Base-by-base conservation (phyloP, 2,797 vertebrate genomes). In the Hippoglossus hippoglossus region DNA sequence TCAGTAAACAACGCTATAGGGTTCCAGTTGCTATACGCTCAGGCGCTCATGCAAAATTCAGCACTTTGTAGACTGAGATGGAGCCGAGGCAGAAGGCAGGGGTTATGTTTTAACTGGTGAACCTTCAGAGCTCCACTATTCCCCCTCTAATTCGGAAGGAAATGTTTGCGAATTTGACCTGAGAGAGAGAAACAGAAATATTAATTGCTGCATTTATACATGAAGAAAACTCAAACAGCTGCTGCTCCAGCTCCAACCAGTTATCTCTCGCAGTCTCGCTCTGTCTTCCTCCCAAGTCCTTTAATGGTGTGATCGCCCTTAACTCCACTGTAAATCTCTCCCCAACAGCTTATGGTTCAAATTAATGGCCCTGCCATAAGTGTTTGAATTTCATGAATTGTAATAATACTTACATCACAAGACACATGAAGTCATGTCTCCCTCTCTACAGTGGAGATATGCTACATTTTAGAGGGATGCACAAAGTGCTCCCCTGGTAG, bases 321-420 rank as follows among this genome's bases (percentile, higher is more conserved):
- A 91, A 90, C 90, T 87, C 85, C 74, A 71, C 90, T 86, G 89
- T 96, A 97, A 97, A 97, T 97, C 96, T 97, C 96, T 95, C 96
- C 94, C 95, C 95, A 95, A 85, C 72, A 82, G 89, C 90, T 92
- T 88, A 92, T 83, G 94, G 95, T 95, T 96, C 95, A 97, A 97
- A 96, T 96, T 96, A 97, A 98, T 96, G 94, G 95, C 95, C 94
- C 95, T 89, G 87, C 87, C 84, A 86, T 91, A 96, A 97, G 96
- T 96, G 95, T 96, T 95, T 96, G 96, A 97, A 97, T 96, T 97
- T 97, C 96, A 97, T 98, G 96, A 98, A 98, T 97, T 96, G 96
- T 97, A 97, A 97, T 97, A 97, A 97, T 97, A 97, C 96, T 98
- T 98, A 97, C 96, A 97, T 98, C 96, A 97, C 96, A 97, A 96